Evolutionary conservation across 1,140 invertebrate genomes (phyloP).

Genomic region (Physella acuta): DNA sequence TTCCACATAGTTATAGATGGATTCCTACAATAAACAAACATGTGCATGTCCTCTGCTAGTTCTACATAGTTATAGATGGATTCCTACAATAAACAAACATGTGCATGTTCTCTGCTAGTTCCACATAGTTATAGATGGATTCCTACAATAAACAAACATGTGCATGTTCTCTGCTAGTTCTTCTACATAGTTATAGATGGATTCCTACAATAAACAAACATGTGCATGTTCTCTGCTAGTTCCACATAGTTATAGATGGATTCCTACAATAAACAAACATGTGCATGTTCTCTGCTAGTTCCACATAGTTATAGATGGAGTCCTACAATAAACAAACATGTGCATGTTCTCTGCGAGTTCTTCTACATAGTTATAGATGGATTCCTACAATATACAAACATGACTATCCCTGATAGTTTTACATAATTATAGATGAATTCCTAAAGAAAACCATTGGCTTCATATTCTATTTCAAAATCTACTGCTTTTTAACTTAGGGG

Average conservation of each 20-base stretch:
- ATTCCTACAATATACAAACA: conserved; percentile 51
- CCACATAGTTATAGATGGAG: conserved; percentile 74
- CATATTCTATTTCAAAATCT: no score
- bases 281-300: conserved; percentile 79
- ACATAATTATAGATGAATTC: conserved; percentile 74
- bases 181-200: conserved; percentile 76
- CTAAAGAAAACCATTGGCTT: no score
- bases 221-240: no score
- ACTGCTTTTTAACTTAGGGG: no score
- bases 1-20: conserved; percentile 76
- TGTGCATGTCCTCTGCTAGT: no score
- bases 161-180: conserved; percentile 82
- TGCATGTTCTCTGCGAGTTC: conserved; percentile 78
- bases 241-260: no score
- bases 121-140: conserved; percentile 74
- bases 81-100: no score
- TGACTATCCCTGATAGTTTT: conserved; percentile 77
- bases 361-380: conserved; percentile 76
- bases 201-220: no score
- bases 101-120: conserved; percentile 77
- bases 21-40: no score
- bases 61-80: no score
- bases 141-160: conserved; percentile 44
- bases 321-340: conserved; percentile 68
- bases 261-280: no score